Conservation (phyloP, 2,888 invertebrate species). For the Synergus itoensis region DNA sequence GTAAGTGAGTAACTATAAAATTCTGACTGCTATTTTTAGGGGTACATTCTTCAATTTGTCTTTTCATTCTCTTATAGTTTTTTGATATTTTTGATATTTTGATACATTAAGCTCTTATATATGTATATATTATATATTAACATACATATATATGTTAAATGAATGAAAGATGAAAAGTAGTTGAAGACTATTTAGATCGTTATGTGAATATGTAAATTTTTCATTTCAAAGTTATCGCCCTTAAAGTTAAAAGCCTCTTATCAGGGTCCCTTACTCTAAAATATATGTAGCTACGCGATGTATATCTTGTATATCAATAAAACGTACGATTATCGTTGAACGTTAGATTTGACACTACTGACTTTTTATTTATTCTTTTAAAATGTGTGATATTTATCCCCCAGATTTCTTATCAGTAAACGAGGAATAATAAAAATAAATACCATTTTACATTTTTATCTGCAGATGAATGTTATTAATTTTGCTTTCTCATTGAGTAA, state of each 20-base stretch:
- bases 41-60: neutral
- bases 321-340: constrained; percentile 70
- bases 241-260: neutral
- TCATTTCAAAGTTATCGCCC: neutral
- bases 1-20: constrained; percentile 17
- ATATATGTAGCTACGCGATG: constrained; percentile 63
- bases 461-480: too few relatives aligned
- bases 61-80: neutral
- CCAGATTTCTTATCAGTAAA: neutral
- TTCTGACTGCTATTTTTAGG: neutral
- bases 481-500: too few relatives aligned
- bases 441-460: too few relatives aligned
- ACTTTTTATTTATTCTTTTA: neutral
- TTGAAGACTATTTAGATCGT: neutral
- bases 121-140: neutral
- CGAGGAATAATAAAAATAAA: neutral
- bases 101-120: neutral
- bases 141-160: neutral
- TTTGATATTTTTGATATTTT: constrained; percentile 15
- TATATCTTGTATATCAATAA: constrained; percentile 76
- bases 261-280: constrained; percentile 19
- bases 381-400: neutral
- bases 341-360: constrained; percentile 24
- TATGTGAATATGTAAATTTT: neutral
- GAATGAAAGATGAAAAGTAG: neutral